A percentile compares a stretch with the other conserved stretches of the same genome.
Conservation (phyloP, 2,797 vertebrate species). For the Hybognathus amarus region DNA sequence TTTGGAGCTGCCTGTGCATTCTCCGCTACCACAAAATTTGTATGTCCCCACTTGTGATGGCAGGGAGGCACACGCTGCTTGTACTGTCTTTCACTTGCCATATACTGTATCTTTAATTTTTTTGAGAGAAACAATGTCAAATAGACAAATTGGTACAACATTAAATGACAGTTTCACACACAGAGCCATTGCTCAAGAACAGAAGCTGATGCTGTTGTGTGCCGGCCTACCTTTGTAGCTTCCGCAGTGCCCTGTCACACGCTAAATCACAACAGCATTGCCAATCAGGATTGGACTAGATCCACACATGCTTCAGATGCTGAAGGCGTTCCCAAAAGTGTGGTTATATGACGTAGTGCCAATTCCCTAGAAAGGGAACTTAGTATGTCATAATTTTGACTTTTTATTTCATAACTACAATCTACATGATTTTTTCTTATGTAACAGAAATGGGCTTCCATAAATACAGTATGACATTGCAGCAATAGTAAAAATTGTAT, state of each 20-base stretch:
- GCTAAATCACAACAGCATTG: too few relatives aligned
- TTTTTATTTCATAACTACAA: background rate
- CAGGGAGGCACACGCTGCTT: too few relatives aligned
- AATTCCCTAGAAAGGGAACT: background rate
- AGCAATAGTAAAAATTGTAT: background rate
- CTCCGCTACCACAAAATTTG: background rate
- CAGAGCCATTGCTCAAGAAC: too few relatives aligned
- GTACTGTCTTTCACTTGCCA: too few relatives aligned
- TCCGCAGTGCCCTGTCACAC: too few relatives aligned
- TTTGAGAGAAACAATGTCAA: too few relatives aligned
- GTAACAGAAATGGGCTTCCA: background rate
- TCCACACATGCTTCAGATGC: background rate
- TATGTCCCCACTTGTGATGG: background rate
- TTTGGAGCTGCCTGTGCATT: background rate
- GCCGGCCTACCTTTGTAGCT: too few relatives aligned
- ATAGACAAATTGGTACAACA: too few relatives aligned
- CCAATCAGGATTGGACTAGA: too few relatives aligned
- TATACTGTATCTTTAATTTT: too few relatives aligned
- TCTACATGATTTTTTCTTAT: background rate
- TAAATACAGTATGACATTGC: background rate
- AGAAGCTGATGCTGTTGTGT: too few relatives aligned
- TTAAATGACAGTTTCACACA: too few relatives aligned
- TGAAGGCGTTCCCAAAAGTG: background rate
- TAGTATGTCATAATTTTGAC: background rate
- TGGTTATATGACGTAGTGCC: background rate